phyloP scores from a whole-genome alignment of 2,888 invertebrate species.

The Phrixothrix hirtus region DNA sequence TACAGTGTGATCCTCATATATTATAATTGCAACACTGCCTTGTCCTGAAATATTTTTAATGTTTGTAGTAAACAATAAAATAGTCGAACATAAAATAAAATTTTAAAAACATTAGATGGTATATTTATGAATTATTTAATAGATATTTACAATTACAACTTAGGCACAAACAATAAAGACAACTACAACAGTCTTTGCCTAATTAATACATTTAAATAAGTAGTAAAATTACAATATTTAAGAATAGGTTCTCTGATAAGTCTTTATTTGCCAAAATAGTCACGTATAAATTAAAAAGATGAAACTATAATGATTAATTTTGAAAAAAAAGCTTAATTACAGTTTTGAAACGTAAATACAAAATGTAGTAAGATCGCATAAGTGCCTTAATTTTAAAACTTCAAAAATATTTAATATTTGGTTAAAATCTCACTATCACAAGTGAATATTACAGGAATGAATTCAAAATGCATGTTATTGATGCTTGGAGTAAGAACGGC shows the following conservation, averaged over 20 bases:
- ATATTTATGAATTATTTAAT: constrained; percentile 16
- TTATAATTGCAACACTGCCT: too few species aligned
- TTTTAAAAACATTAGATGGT: too few species aligned
- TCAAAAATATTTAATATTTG: constrained; percentile 17
- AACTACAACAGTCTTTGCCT: constrained; percentile 12
- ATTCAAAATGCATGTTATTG: constrained; percentile 33
- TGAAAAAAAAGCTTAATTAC: constrained; percentile 2
- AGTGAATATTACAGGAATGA: constrained; percentile 31
- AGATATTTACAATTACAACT: constrained; percentile 28
- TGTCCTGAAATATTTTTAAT: too few species aligned
- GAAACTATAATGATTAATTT: constrained; percentile 3
- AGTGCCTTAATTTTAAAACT: constrained; percentile 13
- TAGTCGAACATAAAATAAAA: too few species aligned
- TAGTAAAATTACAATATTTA: background rate
- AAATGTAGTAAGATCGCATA: background rate
- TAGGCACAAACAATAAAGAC: constrained; percentile 16
- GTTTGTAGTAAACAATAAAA: too few species aligned
- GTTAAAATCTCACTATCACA: constrained; percentile 17
- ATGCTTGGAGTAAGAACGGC: constrained; percentile 29
- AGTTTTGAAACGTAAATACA: background rate
- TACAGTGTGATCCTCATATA: too few species aligned
- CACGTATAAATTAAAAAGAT: constrained; percentile 2
- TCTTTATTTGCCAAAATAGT: constrained; percentile 1
- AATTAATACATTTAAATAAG: constrained; percentile 10
- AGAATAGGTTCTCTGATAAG: constrained; percentile 1